Conservation (phyloP, 1,140 invertebrate genomes). For the Drosophila pandora region DNA sequence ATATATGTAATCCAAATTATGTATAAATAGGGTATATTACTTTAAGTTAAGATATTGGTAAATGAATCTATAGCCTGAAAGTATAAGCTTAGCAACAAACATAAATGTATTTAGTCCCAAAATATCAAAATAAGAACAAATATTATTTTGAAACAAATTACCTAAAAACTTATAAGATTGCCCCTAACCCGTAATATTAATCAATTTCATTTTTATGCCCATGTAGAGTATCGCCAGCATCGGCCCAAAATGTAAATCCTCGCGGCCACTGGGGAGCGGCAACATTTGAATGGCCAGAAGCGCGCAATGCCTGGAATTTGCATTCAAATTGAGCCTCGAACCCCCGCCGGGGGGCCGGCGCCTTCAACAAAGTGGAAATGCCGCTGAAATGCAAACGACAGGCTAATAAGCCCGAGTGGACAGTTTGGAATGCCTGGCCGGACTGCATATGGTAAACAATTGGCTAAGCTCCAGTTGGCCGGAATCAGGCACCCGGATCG, state of each 20-base stretch:
- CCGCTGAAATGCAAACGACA: slow-evolving; percentile 80
- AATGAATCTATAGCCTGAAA: too few relatives aligned
- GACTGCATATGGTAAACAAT: slow-evolving; percentile 80
- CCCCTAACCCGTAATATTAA: too few relatives aligned
- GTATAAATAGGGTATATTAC: too few relatives aligned
- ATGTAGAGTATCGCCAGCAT: not conserved
- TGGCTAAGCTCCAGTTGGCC: slow-evolving; percentile 44
- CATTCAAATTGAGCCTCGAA: slow-evolving; percentile 65
- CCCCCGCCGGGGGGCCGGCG: slow-evolving; percentile 5
- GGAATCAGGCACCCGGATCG: slow-evolving; percentile 62
- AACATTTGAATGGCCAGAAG: slow-evolving; percentile 73
- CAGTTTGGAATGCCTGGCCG: slow-evolving; percentile 69
- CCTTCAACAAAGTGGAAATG: slow-evolving; percentile 56
- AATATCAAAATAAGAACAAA: too few relatives aligned
- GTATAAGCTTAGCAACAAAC: too few relatives aligned
- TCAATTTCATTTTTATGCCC: not conserved
- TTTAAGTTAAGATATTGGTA: too few relatives aligned
- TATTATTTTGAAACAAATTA: too few relatives aligned
- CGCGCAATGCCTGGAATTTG: slow-evolving; percentile 67
- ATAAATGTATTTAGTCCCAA: too few relatives aligned
- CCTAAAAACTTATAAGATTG: too few relatives aligned
- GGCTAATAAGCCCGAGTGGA: slow-evolving; percentile 76
- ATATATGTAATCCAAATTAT: too few relatives aligned
- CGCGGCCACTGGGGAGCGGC: slow-evolving; percentile 20
- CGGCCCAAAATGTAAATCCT: not conserved